Evolutionary conservation across 2,113 vertebrate species (phyloP), one percentile per base, ranked within the genome.

Genomic region (Serinus canaria): DNA sequence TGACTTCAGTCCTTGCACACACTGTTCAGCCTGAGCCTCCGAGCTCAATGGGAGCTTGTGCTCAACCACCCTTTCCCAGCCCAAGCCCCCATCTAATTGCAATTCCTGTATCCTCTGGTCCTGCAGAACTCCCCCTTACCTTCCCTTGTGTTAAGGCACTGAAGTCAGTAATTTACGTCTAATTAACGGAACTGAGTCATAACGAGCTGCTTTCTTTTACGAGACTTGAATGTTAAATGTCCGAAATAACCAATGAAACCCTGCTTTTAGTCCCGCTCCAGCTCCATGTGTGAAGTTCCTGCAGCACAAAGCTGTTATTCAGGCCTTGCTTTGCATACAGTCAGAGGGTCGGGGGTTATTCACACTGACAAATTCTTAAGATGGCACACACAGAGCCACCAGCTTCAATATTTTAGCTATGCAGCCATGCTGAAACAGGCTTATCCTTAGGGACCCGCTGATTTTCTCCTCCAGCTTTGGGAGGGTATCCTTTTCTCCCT

Each of bases 181-280:
- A 98, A 98, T 98, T 98, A 98, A 98, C 97, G 96, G 98, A 98
- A 98, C 97, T 98, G 97, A 98, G 97, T 98, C 97, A 98, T 98
- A 98, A 98, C 53, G 94, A 97, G 95, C 94, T 94, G 72, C 97
- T 97, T 97, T 98, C 98, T 97, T 96, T 96, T 86, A 94, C 85
- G 52, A 14, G 94, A 96, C 95, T 94, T 97, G 96, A 97, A 97
- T 98, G 98, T 92, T 97, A 94, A 98, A 92, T 95, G 96, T 96
- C 95, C 83, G 56, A 97, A 98, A 97, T 95, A 97, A 95, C 96
- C 94, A 98, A 80, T 53, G 95, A 97, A 96, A 92, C 95, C 52
- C 91, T n/a, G 92, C 97, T 96, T 97, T 97, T 88, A 97, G 93
- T 93, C 93, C 88, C 35, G 70, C 89, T 97, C 87, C 78, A 6